Percentiles rank a stretch among this genome's conserved stretches.
Conservation (phyloP, 1,140 invertebrate species). For the Triops longicaudatus region DNA sequence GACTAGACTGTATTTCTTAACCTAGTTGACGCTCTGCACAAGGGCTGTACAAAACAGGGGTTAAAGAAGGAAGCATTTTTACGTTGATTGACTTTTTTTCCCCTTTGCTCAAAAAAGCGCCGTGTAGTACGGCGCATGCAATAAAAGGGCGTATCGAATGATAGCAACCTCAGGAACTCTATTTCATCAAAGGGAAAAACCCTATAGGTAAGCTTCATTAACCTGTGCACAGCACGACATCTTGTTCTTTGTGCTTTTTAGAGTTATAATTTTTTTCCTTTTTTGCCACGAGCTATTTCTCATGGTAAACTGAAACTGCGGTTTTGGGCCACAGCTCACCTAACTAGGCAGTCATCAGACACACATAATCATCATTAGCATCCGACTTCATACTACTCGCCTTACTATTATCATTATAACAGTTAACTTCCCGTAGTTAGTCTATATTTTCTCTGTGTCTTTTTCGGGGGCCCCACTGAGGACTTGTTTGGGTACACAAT, state of each 20-base stretch:
- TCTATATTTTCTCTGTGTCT: neutral
- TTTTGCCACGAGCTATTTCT: conserved; percentile 3
- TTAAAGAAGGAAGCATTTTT: too few species aligned
- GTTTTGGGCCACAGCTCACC: neutral
- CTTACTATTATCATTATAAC: neutral
- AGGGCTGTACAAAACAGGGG: too few species aligned
- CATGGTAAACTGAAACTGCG: neutral
- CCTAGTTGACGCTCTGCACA: neutral
- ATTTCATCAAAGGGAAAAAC: neutral
- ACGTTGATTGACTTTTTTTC: neutral
- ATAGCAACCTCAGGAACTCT: neutral
- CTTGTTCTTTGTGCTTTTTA: neutral
- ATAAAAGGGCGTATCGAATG: neutral
- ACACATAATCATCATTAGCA: conserved; percentile 12
- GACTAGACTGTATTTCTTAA: neutral
- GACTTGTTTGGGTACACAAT: neutral
- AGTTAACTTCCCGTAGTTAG: conserved; percentile 11
- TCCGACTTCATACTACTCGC: conserved; percentile 6
- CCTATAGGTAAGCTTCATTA: conserved; percentile 3
- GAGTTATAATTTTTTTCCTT: neutral
- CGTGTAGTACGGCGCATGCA: neutral
- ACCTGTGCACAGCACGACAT: conserved; percentile 5
- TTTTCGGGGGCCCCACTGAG: neutral
- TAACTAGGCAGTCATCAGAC: conserved; percentile 11
- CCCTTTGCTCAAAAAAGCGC: neutral